Conservation (phyloP, 2,888 invertebrate species). For the Drosophila villosipedis region DNA sequence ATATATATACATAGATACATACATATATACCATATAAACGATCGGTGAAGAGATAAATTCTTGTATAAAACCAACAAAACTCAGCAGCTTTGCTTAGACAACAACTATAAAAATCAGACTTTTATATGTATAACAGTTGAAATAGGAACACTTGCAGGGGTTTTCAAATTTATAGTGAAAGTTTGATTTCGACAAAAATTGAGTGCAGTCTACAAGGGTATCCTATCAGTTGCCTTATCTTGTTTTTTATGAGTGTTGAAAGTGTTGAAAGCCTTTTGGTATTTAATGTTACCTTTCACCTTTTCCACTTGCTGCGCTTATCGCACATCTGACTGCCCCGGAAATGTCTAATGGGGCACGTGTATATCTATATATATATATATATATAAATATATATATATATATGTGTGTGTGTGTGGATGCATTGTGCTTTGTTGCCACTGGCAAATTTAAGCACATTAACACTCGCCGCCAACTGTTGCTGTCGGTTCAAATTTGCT, state of each 20-base stretch:
- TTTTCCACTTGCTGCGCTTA: slow-evolving; percentile 18
- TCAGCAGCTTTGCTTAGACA: too few species aligned
- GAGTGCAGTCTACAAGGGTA: not conserved
- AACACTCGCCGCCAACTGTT: slow-evolving; percentile 48
- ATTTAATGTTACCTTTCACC: not conserved
- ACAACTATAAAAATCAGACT: too few species aligned
- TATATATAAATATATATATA: accelerated
- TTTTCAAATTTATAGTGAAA: not conserved
- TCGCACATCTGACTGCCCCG: slow-evolving; percentile 6
- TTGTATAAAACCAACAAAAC: too few species aligned
- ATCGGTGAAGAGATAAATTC: too few species aligned
- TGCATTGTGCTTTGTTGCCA: slow-evolving; percentile 48
- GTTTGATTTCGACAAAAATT: not conserved
- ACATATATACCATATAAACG: too few species aligned
- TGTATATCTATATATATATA: not conserved
- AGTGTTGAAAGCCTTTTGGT: not conserved
- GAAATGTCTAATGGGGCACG: slow-evolving; percentile 8
- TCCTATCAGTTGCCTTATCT: not conserved
- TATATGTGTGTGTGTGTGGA: slow-evolving; percentile 14
- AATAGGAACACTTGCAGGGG: too few species aligned
- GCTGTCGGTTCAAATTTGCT: slow-evolving; percentile 60
- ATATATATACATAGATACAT: too few species aligned
- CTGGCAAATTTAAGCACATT: slow-evolving; percentile 58
- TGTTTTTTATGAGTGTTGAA: not conserved
- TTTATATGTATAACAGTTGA: too few species aligned